phyloP scores from a whole-genome alignment of 2,888 invertebrate genomes.

The Ectemnius lituratus region DNA sequence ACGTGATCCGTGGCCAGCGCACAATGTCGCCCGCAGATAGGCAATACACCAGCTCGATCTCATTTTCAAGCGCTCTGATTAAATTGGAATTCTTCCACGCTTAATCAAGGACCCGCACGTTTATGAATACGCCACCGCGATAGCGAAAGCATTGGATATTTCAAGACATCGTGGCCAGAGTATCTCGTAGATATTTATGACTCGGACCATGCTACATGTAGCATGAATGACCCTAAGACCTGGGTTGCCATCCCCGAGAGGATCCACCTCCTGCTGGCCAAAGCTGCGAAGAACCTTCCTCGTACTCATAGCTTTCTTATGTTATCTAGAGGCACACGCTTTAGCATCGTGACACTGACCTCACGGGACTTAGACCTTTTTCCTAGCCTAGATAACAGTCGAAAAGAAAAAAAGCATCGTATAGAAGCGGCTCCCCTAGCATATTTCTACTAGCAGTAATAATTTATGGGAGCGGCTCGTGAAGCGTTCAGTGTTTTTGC shows the following conservation, averaged over 20 bases:
- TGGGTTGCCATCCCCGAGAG: neutral
- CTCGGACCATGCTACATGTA: slow-evolving; percentile 1
- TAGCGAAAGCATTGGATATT: neutral
- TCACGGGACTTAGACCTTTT: neutral
- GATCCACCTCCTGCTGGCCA: neutral
- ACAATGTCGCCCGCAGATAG: neutral
- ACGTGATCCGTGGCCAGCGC: neutral
- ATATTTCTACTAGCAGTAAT: too few relatives aligned
- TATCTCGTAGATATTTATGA: neutral
- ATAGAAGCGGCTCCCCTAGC: too few relatives aligned
- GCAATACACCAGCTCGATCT: too few relatives aligned
- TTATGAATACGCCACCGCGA: neutral
- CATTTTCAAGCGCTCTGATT: neutral
- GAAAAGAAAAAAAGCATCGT: too few relatives aligned
- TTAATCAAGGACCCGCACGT: neutral
- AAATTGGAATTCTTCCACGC: neutral
- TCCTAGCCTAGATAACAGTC: too few relatives aligned
- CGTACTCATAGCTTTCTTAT: neutral
- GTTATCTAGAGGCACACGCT: neutral
- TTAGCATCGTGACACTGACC: neutral
- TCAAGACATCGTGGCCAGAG: neutral
- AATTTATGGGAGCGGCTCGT: too few relatives aligned
- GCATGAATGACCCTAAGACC: neutral
- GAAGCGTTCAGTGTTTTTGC: too few relatives aligned
- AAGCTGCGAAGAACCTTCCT: neutral